Evolutionary conservation across 2,888 invertebrate genomes (phyloP), one percentile per base, ranked within the genome.

Genomic region (Notodonta ziczac): DNA sequence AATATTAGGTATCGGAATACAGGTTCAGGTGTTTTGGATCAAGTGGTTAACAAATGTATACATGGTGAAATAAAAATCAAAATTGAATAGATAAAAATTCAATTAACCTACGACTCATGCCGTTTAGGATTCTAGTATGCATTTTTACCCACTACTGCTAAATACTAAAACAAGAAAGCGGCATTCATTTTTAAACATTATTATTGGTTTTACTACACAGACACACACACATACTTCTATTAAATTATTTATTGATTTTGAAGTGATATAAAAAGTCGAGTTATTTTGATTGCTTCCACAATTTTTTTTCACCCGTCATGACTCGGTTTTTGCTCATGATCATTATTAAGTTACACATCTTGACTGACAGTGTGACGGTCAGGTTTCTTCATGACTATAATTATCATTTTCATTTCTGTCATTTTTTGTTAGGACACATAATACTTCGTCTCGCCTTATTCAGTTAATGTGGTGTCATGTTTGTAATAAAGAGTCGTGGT

Each of bases 301-400:
- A 57, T 16, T 66, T 69, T 71, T 72, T 73, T 70, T 72, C 59
- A 58, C 66, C 46, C 48, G 46, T 32, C 60, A 63, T 66, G 64
- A 58, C 62, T 72, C 62, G 58, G 61, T 74, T 76, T 73, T 74
- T 76, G 67, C 53, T 59, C 59, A 53, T 63, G 60, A 66, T 79
- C 72, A 70, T 77, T 77, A 81, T 80, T 74, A 71, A 74, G 74
- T 80, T 80, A 76, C 78, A 74, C 68, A 69, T 72, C 67, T 73
- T 70, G 72, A 72, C 78, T 78, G 78, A 78, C 78, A 75, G 42
- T 75, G 65, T 72, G 69, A 72, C 70, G 73, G 75, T 64, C 67
- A 67, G 63, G 70, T 74, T 79, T 75, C 74, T 72, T 73, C 64
- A 58, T 61, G 58, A 65, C 61, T 69, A 66, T 76, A 73, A 72